Conservation (phyloP, 2,113 vertebrate genomes). For the Epinephelus moara region DNA sequence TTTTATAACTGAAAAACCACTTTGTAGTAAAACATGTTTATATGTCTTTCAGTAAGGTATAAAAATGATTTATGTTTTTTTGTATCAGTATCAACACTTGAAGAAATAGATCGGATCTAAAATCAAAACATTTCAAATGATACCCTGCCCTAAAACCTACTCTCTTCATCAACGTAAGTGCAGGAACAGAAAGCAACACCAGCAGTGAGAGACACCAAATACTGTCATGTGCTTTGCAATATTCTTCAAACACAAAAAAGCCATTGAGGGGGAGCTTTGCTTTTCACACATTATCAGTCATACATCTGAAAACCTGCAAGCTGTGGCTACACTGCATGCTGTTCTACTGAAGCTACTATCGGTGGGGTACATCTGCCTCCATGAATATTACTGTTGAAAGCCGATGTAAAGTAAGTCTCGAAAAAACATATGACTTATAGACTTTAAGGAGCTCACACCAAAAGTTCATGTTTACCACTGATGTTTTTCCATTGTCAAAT, state of each 20-base stretch:
- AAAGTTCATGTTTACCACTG: neutral
- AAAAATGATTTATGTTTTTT: no score
- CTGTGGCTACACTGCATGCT: neutral
- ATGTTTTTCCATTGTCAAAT: neutral
- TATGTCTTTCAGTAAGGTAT: no score
- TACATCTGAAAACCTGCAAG: neutral
- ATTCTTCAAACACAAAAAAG: neutral
- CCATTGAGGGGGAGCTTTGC: neutral
- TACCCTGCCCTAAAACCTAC: no score
- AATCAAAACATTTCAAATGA: no score
- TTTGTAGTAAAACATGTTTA: no score
- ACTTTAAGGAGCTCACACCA: neutral
- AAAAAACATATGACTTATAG: no score
- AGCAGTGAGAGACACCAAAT: neutral
- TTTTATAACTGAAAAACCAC: no score
- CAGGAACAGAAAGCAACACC: neutral
- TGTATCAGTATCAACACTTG: no score
- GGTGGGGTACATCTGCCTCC: neutral
- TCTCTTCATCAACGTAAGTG: no score
- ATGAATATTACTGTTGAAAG: neutral
- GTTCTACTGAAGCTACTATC: neutral
- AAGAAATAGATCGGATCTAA: no score
- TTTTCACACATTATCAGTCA: constrained; percentile 2
- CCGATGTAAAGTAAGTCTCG: no score
- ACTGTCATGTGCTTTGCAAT: neutral